phyloP scores from a whole-genome alignment of 2,113 vertebrate species.

The Phrynosoma blainvillii region DNA sequence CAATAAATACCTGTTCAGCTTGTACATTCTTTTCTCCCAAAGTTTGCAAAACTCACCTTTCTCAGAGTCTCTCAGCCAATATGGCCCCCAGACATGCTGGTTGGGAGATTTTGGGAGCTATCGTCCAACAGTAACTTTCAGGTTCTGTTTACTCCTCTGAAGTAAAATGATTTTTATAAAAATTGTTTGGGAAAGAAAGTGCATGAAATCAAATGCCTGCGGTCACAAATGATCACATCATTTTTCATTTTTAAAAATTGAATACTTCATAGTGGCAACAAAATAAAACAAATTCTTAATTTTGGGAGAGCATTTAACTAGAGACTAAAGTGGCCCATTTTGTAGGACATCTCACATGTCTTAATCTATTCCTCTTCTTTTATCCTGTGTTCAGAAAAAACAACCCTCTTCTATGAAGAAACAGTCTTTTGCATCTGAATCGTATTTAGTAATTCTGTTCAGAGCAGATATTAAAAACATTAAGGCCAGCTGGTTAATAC shows the following conservation, averaged over 20 bases:
- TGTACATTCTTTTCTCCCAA: too few species aligned
- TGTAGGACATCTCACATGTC: background rate
- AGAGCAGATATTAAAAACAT: conserved; percentile 50
- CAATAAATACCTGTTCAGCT: too few species aligned
- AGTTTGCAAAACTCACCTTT: too few species aligned
- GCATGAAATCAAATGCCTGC: background rate
- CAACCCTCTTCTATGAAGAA: background rate
- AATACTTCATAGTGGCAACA: background rate
- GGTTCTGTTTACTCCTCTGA: background rate
- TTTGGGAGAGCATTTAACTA: background rate
- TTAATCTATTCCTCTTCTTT: background rate
- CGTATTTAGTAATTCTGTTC: conserved; percentile 39
- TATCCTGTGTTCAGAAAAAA: background rate
- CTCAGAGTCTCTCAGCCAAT: too few species aligned
- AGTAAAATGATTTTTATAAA: background rate
- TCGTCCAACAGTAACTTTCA: too few species aligned
- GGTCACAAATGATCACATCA: background rate
- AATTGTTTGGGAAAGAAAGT: background rate
- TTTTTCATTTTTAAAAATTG: background rate
- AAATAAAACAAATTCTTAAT: background rate
- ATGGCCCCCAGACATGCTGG: too few species aligned
- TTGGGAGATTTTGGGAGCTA: too few species aligned
- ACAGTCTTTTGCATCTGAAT: background rate
- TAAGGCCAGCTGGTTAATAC: conserved; percentile 38
- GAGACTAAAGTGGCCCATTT: conserved; percentile 1